Percentiles rank a stretch among this genome's conserved stretches.
Evolutionary conservation across 2,113 vertebrate species (phyloP).

Genomic region (Coracopsis vasa): DNA sequence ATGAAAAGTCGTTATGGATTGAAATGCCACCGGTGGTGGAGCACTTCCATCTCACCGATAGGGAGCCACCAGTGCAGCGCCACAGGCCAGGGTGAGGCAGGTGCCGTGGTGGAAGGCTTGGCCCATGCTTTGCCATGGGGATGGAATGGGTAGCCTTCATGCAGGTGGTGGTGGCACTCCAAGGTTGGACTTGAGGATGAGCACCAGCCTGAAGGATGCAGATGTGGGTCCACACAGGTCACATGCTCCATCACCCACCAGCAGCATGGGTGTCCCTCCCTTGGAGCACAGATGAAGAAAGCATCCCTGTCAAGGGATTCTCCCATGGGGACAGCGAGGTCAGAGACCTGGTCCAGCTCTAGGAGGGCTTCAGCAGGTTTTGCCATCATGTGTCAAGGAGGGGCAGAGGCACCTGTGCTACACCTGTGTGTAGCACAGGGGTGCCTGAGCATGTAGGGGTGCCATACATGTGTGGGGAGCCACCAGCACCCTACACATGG

Average conservation of each 20-base stretch:
- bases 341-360: not conserved
- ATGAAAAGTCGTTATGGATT: slow-evolving; percentile 36
- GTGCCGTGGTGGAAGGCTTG: not conserved
- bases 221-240: not conserved
- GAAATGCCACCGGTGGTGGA: not conserved
- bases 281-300: not conserved
- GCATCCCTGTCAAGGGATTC: not conserved
- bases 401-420: not conserved
- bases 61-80: not conserved
- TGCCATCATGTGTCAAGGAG: not conserved
- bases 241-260: not conserved
- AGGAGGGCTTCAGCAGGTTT: not conserved
- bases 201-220: not conserved
- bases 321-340: not conserved
- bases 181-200: not conserved
- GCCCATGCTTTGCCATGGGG: accelerated
- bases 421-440: accelerated
- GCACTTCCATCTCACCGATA: not conserved
- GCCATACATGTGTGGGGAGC: not conserved
- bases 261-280: not conserved
- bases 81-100: not conserved
- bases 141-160: not conserved
- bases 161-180: not conserved
- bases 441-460: not conserved
- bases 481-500: not conserved